Conservation (phyloP, 2,113 vertebrate genomes). For the Ia io region DNA sequence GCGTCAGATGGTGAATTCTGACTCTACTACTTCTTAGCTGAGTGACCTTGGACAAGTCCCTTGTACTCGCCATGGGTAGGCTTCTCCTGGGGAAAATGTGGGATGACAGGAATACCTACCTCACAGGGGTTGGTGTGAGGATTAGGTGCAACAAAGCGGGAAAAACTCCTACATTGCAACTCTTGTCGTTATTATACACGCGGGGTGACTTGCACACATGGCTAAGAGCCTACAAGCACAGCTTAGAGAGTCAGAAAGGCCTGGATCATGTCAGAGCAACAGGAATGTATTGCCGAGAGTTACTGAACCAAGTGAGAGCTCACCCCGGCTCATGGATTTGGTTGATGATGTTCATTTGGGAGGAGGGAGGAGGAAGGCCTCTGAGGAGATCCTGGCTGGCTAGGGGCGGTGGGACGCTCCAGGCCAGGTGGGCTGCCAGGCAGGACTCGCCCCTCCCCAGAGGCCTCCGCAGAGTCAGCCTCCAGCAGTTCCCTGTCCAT, state of each 20-base stretch:
- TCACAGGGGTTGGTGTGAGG: neutral
- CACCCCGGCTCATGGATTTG: neutral
- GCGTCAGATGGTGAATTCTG: neutral
- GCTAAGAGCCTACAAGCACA: neutral
- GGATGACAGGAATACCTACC: neutral
- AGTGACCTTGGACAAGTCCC: neutral
- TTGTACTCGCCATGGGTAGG: neutral
- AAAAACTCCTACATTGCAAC: neutral
- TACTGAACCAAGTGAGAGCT: constrained; percentile 13
- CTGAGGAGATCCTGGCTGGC: neutral
- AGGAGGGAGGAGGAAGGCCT: neutral
- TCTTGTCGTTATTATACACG: neutral
- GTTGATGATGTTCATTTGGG: neutral
- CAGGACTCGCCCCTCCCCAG: neutral
- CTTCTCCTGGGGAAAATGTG: neutral
- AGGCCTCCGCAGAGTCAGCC: neutral
- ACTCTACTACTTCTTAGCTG: neutral
- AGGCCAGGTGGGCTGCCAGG: neutral
- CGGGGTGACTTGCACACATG: neutral
- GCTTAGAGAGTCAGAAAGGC: neutral
- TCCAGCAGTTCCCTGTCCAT: neutral
- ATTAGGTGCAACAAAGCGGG: neutral
- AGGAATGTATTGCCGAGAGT: neutral
- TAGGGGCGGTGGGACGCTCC: neutral
- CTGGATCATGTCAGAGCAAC: neutral